phyloP scores from a whole-genome alignment of 2,113 vertebrate species.

The Oreotrochilus melanogaster region DNA sequence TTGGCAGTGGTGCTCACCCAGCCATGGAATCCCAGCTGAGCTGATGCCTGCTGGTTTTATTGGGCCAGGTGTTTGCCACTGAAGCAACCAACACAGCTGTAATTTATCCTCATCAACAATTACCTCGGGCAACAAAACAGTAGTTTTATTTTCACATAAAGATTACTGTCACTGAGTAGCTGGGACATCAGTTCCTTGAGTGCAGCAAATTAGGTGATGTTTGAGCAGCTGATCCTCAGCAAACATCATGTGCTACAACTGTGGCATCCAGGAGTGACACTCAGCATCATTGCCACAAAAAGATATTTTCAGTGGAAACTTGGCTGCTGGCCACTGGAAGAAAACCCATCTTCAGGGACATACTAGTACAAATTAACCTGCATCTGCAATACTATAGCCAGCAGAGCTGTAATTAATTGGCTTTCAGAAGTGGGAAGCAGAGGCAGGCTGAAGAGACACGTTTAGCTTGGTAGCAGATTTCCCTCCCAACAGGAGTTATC shows the following conservation, averaged over 20 bases:
- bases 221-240: neutral
- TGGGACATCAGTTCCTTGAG: neutral
- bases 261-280: neutral
- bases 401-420: constrained; percentile 18
- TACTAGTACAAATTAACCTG: constrained; percentile 26
- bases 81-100: neutral
- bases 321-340: constrained; percentile 31
- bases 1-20: neutral
- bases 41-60: neutral
- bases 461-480: neutral
- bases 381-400: neutral
- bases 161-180: neutral
- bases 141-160: neutral
- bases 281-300: neutral
- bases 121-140: neutral
- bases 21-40: neutral
- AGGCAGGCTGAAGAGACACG: neutral
- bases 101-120: neutral
- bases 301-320: constrained; percentile 4
- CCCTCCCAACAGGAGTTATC: neutral
- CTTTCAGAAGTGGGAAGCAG: neutral
- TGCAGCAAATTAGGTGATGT: neutral
- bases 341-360: constrained; percentile 38
- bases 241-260: neutral
- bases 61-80: neutral